phyloP scores from a whole-genome alignment of 2,888 invertebrate genomes.

The Brachycybe producta region DNA sequence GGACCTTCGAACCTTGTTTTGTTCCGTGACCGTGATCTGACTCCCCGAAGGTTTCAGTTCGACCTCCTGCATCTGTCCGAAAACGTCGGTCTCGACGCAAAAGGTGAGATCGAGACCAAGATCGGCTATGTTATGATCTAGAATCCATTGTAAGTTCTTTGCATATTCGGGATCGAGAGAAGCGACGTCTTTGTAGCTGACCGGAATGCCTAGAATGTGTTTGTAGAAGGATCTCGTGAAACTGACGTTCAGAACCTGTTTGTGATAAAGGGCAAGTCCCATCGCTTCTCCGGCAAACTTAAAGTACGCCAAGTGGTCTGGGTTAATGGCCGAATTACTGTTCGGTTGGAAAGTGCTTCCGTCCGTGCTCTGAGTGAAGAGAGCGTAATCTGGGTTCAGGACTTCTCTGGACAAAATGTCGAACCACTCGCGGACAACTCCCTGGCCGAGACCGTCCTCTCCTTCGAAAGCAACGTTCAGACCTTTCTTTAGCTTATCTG shows the following conservation, averaged over 20 bases:
- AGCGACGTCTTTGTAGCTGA: constrained; percentile 31
- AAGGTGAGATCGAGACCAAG: constrained; percentile 32
- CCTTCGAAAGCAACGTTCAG: constrained; percentile 28
- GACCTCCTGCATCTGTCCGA: constrained; percentile 32
- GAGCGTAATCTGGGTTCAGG: constrained; percentile 32
- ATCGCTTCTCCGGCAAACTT: constrained; percentile 32
- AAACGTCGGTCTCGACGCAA: constrained; percentile 32
- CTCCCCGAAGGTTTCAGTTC: constrained; percentile 28
- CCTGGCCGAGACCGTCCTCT: constrained; percentile 33
- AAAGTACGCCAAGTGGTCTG: constrained; percentile 32
- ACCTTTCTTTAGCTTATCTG: constrained; percentile 28
- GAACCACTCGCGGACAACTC: constrained; percentile 33
- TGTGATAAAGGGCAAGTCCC: constrained; percentile 32
- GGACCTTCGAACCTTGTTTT: constrained; percentile 2
- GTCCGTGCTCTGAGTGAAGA: constrained; percentile 32
- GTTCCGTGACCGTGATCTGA: constrained; percentile 22
- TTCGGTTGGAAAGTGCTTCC: constrained; percentile 34
- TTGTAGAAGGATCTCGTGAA: constrained; percentile 35
- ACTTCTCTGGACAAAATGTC: constrained; percentile 32
- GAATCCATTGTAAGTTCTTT: constrained; percentile 33
- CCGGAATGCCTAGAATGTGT: constrained; percentile 32
- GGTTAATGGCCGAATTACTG: constrained; percentile 32
- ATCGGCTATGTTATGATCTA: constrained; percentile 31
- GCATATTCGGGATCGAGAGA: constrained; percentile 34
- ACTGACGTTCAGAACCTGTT: constrained; percentile 31